Evolutionary conservation across 2,797 vertebrate species (phyloP), one percentile per base, ranked within the genome.

Genomic region (Rhodeus uyekii): DNA sequence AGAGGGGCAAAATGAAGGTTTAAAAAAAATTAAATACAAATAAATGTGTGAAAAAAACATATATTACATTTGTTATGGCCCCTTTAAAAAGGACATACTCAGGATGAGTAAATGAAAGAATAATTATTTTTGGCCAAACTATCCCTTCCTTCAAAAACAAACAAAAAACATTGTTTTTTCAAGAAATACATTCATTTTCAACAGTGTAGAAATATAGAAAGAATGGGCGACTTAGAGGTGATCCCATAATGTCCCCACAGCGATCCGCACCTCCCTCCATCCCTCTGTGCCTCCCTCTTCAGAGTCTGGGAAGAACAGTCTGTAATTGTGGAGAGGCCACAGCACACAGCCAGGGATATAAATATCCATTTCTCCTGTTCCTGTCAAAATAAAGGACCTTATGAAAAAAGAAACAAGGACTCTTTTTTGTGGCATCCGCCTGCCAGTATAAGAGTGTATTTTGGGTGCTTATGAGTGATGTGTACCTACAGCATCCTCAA

Each of bases 261-360:
- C 3, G 44, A 46, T 58, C 18, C 38, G 93, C 91, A 91, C 90
- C 90, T 92, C 87, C 90, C 91, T 89, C 90, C 89, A 87, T 90
- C 93, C 68, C 72, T 83, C 77, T 19, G 22, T 80, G 93, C 81
- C 71, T 72, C 82, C 85, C 86, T 79, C 78, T 44, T 92, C 90
- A 89, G 90, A 92, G 93, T 94, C 92, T 92, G 91, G 91, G 91
- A 92, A 90, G 88, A 90, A 90, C 90, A 93, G 92, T 93, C 93
- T 95, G 94, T 95, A 95, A 95, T 95, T 95, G 92, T 93, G 93
- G 92, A 90, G 88, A 90, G 91, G 92, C 94, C 94, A 90, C 94
- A 95, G 92, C 92, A 94, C 94, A 94, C 92, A 94, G 93, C 90
- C 91, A 90, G 90, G 87, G 92, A 92, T 95, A 95, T 94, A 95